A percentile compares a stretch with the other conserved stretches of the same genome.
phyloP scores from a whole-genome alignment of 2,113 vertebrate species.

The Arenaria interpres region DNA sequence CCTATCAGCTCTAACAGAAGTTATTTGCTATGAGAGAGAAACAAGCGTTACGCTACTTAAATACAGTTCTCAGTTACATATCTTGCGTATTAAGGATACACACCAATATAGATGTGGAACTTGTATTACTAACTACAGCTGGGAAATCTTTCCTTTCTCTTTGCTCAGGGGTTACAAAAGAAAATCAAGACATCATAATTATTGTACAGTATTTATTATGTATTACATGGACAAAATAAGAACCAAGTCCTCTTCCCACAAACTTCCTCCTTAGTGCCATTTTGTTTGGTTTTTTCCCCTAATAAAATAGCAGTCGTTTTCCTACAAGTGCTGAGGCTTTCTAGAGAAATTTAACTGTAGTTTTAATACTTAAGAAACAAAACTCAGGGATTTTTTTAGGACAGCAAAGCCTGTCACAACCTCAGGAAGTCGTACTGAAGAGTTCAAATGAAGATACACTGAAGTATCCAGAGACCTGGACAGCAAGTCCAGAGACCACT shows the following conservation, averaged over 20 bases:
- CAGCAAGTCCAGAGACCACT: neutral
- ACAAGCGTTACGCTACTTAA: neutral
- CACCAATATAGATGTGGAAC: neutral
- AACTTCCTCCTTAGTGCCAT: neutral
- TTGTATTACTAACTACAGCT: neutral
- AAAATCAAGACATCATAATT: neutral
- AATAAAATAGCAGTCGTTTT: neutral
- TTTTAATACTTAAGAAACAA: neutral
- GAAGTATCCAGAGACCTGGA: neutral
- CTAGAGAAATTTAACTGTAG: neutral
- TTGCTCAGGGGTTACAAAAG: neutral
- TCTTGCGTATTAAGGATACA: neutral
- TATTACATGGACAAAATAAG: neutral
- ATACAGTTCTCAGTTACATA: neutral
- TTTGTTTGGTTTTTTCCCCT: neutral
- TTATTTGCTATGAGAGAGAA: neutral
- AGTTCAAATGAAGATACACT: neutral
- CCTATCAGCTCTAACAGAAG: neutral
- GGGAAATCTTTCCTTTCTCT: neutral
- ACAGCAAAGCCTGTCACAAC: neutral
- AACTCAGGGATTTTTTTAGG: neutral
- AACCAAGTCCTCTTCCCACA: neutral
- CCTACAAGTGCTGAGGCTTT: neutral
- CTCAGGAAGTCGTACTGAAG: neutral
- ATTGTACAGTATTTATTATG: neutral